A percentile compares a stretch with the other conserved stretches of the same genome.
Evolutionary conservation across 53 echinoderm and acorn worm genomes (phyloP).

Genomic region (Antedon mediterranea): DNA sequence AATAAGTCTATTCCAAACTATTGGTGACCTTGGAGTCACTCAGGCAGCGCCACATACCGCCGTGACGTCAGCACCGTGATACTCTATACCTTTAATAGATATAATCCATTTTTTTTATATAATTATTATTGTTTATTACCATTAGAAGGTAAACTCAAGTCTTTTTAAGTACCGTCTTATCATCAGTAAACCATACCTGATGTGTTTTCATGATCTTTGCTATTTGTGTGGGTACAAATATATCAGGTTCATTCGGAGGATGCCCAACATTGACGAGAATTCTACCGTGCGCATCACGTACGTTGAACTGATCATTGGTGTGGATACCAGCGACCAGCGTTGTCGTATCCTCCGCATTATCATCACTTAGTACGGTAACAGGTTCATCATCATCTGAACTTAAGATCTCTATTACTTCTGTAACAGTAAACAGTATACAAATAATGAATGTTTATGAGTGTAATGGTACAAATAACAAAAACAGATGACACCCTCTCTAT

Average conservation of each 20-base stretch:
- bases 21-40: too few relatives aligned
- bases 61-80: too few relatives aligned
- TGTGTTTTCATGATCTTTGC: constrained; percentile 53
- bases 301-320: constrained; percentile 61
- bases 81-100: too few relatives aligned
- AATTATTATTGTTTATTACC: too few relatives aligned
- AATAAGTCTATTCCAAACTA: too few relatives aligned
- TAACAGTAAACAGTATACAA: not conserved
- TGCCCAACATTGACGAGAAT: constrained; percentile 71
- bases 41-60: too few relatives aligned
- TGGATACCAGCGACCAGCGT: constrained; percentile 61
- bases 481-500: too few relatives aligned
- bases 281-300: constrained; percentile 58
- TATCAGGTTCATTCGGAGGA: constrained; percentile 69
- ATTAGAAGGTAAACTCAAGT: too few relatives aligned
- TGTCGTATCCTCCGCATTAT: constrained; percentile 21
- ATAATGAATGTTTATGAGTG: not conserved
- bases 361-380: constrained; percentile 63
- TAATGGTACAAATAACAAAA: too few relatives aligned
- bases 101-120: too few relatives aligned
- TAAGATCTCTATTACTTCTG: constrained; percentile 57
- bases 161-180: too few relatives aligned
- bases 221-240: constrained; percentile 53
- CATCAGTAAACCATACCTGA: constrained; percentile 50
- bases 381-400: constrained; percentile 69